Percentiles rank a stretch among this genome's conserved stretches.
Conservation (phyloP, 1,140 invertebrate species). For the Drosophila azteca region DNA sequence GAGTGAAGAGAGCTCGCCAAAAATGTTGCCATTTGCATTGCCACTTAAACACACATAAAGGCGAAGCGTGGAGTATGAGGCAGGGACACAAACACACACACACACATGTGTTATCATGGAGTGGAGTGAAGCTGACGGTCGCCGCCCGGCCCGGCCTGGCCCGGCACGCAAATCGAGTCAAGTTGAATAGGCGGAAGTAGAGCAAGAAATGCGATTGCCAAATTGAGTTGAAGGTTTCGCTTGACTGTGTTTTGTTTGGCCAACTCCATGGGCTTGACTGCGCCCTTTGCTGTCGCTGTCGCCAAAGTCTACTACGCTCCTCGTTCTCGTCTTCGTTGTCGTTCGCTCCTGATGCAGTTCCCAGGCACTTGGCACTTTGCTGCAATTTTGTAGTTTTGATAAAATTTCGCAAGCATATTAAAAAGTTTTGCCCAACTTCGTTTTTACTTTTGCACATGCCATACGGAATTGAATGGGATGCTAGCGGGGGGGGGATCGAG, state of each 20-base stretch:
- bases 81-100: slow-evolving; percentile 15
- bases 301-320: slow-evolving; percentile 15
- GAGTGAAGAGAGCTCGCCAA: slow-evolving; percentile 74
- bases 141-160: too few species aligned
- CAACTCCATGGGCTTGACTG: slow-evolving; percentile 62
- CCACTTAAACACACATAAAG: slow-evolving; percentile 81
- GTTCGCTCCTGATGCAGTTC: slow-evolving; percentile 45
- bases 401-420: slow-evolving; percentile 83
- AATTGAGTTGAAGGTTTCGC: slow-evolving; percentile 82
- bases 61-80: slow-evolving; percentile 16
- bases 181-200: slow-evolving; percentile 82
- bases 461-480: slow-evolving; percentile 25
- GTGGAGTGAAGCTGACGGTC: slow-evolving; percentile 52
- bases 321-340: slow-evolving; percentile 9
- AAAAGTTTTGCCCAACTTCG: slow-evolving; percentile 80
- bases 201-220: slow-evolving; percentile 82
- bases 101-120: slow-evolving; percentile 9
- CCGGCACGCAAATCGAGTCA: slow-evolving; percentile 81
- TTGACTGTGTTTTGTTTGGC: slow-evolving; percentile 82
- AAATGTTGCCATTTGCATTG: slow-evolving; percentile 82
- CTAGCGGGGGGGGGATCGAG: neutral
- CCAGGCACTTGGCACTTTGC: slow-evolving; percentile 79
- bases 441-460: slow-evolving; percentile 81
- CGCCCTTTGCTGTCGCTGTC: slow-evolving; percentile 55
- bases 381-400: slow-evolving; percentile 83